phyloP scores from a whole-genome alignment of 2,797 vertebrate species.

The Sus cebifrons region DNA sequence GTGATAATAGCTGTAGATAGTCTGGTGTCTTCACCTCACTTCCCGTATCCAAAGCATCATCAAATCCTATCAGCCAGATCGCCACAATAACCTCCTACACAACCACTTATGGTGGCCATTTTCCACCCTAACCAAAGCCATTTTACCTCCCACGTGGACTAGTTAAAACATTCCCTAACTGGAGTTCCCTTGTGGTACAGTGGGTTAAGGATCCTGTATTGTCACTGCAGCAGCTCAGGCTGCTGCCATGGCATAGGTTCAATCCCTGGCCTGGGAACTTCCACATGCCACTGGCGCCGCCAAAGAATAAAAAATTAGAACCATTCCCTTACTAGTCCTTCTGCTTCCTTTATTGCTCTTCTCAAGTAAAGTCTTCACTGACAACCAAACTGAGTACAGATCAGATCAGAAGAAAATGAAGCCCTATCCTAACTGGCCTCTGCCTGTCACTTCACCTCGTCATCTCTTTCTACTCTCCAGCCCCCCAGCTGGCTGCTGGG shows the following conservation, averaged over 20 bases:
- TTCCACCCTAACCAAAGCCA: not conserved
- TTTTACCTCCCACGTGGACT: rapidly evolving
- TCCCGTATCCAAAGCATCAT: not conserved
- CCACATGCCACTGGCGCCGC: too few relatives aligned
- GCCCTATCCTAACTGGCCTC: rapidly evolving
- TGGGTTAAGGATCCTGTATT: too few relatives aligned
- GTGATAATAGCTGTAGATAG: rapidly evolving
- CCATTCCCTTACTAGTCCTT: rapidly evolving
- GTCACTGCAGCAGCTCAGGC: too few relatives aligned
- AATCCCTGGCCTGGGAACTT: too few relatives aligned
- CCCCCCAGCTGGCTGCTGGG: not conserved
- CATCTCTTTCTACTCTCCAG: rapidly evolving
- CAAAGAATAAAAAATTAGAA: too few relatives aligned
- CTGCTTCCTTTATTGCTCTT: not conserved
- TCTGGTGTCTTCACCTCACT: too few relatives aligned
- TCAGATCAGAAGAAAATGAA: not conserved
- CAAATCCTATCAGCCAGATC: not conserved
- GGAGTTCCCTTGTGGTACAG: too few relatives aligned
- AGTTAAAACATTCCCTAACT: rapidly evolving
- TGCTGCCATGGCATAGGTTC: too few relatives aligned
- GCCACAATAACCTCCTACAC: not conserved
- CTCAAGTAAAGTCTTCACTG: not conserved
- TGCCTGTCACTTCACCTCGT: rapidly evolving
- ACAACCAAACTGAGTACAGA: not conserved
- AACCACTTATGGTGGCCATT: rapidly evolving